Evolutionary conservation across 37 sponge, comb jelly and placozoan genomes (phyloP).

Genomic region (Diacarnus erythraeanus): DNA sequence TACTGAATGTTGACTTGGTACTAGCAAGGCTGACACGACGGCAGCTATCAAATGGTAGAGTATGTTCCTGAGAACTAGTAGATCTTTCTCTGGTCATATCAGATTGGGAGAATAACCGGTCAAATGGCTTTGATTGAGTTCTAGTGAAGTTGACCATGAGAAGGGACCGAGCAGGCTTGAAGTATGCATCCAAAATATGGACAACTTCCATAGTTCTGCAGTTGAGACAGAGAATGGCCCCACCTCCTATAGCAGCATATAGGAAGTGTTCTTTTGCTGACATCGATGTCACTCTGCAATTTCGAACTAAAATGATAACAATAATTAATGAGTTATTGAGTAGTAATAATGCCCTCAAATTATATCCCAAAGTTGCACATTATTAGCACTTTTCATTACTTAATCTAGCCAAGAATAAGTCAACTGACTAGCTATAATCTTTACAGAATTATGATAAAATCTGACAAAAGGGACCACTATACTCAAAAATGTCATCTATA

Average conservation of each 20-base stretch:
- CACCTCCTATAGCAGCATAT: constrained; percentile 44
- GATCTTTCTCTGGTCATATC: neutral
- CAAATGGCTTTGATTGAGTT: neutral
- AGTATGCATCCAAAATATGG: constrained; percentile 22
- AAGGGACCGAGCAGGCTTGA: constrained; percentile 20
- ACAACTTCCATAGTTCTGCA: constrained; percentile 2
- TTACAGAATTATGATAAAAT: no score
- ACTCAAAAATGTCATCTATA: no score
- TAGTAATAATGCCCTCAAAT: no score
- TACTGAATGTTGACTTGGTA: neutral
- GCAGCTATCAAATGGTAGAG: neutral
- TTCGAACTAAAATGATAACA: neutral
- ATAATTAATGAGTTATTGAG: neutral
- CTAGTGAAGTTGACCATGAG: neutral
- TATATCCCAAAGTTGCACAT: no score
- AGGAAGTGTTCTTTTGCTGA: constrained; percentile 12
- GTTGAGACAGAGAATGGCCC: constrained; percentile 33
- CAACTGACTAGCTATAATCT: no score
- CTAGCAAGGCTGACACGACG: neutral
- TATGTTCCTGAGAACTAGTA: neutral
- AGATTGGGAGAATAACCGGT: constrained; percentile 14
- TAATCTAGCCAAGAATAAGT: no score
- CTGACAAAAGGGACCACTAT: no score
- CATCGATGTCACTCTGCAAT: constrained; percentile 30
- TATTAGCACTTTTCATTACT: no score